Evolutionary conservation across 2,888 invertebrate genomes (phyloP), one percentile per base, ranked within the genome.

Genomic region (Belgica antarctica): DNA sequence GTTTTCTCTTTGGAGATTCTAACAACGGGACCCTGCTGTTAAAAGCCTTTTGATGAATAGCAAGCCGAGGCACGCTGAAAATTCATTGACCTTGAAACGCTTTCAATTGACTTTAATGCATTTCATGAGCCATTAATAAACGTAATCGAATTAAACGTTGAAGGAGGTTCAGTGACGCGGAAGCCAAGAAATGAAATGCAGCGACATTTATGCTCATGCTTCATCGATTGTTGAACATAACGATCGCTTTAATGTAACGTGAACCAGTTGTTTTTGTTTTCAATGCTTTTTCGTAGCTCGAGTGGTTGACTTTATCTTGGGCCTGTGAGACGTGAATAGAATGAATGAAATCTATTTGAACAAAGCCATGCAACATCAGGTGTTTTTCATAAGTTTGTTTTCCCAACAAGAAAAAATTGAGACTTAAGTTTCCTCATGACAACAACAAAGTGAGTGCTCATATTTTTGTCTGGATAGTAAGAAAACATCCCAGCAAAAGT

Each of bases 301-400:
- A 15, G 10, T 65, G n/a, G 41, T 28, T 66, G 47, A 52, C 47
- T 66, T 31, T 17, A 66, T 31, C 31, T 52, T 52, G n/a, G n/a
- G n/a, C 47, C 47, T 27, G 47, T 28, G 22, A 66, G 17, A 36
- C 52, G 66, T 52, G 66, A 52, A n/a, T 52, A 27, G 66, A 66
- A 66, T 66, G n/a, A 65, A 47, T 66, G 31, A 66, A 31, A 8
- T 59, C 59, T n/a, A 59, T 19, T 5, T 22, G 22, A 59, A 59
- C 59, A 59, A 25, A 59, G n/a, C 25, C 8, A 3, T 24, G 4
- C 8, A 5, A 25, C 8, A 19, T 59, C 59, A 59, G 59, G 59
- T 59, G 59, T 15, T 52, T 52, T n/a, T n/a, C n/a, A n/a, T n/a
- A n/a, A n/a, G n/a, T n/a, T n/a, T n/a, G n/a, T n/a, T n/a, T n/a